These are phyloP conservation scores for Paratrypauchen microcephalus DNA, from an alignment of 2,797 vertebrate genomes.

Conservation along the genomic window DNA sequence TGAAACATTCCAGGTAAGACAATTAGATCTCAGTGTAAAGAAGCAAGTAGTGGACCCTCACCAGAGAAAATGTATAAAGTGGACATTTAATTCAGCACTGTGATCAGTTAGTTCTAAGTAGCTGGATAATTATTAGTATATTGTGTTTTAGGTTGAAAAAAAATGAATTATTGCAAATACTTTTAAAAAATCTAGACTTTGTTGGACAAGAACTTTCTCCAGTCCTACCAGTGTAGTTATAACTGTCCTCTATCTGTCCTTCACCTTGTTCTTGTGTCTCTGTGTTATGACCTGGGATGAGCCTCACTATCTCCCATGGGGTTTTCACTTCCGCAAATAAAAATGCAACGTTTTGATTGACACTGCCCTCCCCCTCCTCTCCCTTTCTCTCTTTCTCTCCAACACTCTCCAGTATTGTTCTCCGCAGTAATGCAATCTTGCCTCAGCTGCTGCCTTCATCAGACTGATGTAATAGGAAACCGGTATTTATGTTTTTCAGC, in stretches of 20 bases:
- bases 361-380: constrained; percentile 20
- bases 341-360: constrained; percentile 42
- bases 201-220: too few species aligned
- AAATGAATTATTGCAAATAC: neutral
- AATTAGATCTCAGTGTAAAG: too few species aligned
- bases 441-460: constrained; percentile 70
- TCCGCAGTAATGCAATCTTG: constrained; percentile 69
- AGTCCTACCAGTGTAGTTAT: neutral
- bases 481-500: constrained; percentile 70
- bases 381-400: constrained; percentile 11
- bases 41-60: too few species aligned
- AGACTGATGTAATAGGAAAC: constrained; percentile 73
- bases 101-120: neutral
- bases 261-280: neutral
- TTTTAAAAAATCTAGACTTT: too few species aligned
- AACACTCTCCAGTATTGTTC: constrained; percentile 41
- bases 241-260: neutral
- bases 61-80: neutral
- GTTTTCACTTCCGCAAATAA: constrained; percentile 24
- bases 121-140: neutral
- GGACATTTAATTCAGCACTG: neutral
- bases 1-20: too few species aligned
- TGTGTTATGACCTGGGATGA: neutral
- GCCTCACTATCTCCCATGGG: constrained; percentile 14
- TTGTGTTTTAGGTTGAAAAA: neutral